A percentile compares a stretch with the other conserved stretches of the same genome.
phyloP scores from a whole-genome alignment of 2,113 vertebrate species.

The Pterocles gutturalis region DNA sequence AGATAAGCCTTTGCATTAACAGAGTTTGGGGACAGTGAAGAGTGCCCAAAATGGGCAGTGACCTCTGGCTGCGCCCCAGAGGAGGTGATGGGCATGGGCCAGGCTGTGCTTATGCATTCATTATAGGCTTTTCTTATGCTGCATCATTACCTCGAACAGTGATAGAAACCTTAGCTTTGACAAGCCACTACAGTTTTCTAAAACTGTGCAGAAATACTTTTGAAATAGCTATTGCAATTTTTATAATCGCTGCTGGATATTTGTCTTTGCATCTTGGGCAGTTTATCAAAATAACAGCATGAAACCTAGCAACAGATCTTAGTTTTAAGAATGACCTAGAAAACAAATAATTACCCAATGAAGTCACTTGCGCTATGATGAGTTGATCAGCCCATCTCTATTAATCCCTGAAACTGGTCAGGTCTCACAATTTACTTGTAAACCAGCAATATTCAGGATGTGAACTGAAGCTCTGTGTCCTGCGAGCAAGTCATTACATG shows the following conservation, averaged over 20 bases:
- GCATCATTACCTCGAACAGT: background rate
- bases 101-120: background rate
- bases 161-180: background rate
- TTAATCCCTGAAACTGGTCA: background rate
- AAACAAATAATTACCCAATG: background rate
- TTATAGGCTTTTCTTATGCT: background rate
- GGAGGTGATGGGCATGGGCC: background rate
- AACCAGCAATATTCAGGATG: background rate
- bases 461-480: background rate
- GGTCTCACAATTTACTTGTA: background rate
- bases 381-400: background rate
- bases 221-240: background rate
- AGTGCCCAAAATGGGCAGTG: background rate
- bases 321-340: background rate
- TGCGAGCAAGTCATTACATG: background rate
- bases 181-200: background rate
- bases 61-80: background rate
- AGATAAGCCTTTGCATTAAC: background rate
- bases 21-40: background rate
- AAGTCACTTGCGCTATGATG: background rate
- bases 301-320: background rate
- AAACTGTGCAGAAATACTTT: constrained; percentile 1
- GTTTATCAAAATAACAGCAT: background rate
- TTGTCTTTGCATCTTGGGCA: background rate
- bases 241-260: background rate